Evolutionary conservation across 2,113 vertebrate genomes (phyloP).

Genomic region (Alaudala cheleensis): DNA sequence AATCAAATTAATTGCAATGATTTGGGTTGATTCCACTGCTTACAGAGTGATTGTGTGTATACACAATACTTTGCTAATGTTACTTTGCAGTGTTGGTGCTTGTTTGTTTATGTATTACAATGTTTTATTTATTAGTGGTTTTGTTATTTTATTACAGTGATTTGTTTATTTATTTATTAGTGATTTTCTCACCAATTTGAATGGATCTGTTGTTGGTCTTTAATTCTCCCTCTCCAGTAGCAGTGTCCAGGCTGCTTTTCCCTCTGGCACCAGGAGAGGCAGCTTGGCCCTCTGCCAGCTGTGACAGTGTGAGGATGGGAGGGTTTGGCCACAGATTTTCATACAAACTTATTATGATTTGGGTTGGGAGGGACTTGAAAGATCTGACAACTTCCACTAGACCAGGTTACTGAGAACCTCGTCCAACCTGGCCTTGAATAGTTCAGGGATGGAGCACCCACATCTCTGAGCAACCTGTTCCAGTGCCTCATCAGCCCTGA

Average conservation of each 20-base stretch:
- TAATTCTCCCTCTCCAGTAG: not conserved
- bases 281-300: slow-evolving; percentile 40
- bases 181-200: not conserved
- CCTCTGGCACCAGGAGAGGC: not conserved
- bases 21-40: not conserved
- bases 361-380: not conserved
- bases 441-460: not conserved
- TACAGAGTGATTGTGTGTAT: fast-evolving
- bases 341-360: not conserved
- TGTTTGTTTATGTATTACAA: not conserved
- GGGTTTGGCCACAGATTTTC: not conserved
- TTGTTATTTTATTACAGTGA: not conserved
- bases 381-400: not conserved
- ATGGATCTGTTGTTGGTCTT: fast-evolving
- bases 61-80: fast-evolving
- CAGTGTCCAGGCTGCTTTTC: not conserved
- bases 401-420: not conserved
- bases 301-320: fast-evolving
- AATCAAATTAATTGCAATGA: fast-evolving
- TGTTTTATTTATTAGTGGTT: not conserved
- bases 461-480: not conserved
- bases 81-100: not conserved
- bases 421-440: not conserved
- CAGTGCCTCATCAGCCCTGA: not conserved
- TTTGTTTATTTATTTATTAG: not conserved